Conservation (phyloP, 2,797 vertebrate genomes). For the Balearica regulorum region DNA sequence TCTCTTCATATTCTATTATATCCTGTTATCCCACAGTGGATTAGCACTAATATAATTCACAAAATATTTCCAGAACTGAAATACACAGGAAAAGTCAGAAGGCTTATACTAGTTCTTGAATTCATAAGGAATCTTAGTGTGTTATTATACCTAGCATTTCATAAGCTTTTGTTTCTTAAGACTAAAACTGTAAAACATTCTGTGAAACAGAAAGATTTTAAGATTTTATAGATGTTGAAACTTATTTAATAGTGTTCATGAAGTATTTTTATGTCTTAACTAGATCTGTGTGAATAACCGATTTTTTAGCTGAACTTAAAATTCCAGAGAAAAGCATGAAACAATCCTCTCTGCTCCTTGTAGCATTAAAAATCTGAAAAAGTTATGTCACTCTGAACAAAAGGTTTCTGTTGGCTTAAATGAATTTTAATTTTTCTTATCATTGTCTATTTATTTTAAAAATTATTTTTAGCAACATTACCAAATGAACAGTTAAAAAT, state of each 20-base stretch:
- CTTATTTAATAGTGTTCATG: neutral
- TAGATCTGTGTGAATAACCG: neutral
- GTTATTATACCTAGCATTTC: neutral
- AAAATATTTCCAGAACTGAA: conserved; percentile 13
- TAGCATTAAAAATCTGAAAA: neutral
- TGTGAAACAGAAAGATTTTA: neutral
- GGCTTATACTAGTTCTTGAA: neutral
- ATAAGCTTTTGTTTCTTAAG: neutral
- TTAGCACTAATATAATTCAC: conserved; percentile 2
- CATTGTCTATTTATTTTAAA: neutral
- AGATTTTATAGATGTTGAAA: neutral
- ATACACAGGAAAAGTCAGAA: neutral
- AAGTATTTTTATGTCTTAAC: neutral
- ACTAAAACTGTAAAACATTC: neutral
- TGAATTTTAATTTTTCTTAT: neutral
- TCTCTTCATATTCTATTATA: neutral
- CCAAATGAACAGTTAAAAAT: neutral
- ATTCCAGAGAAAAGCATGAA: neutral
- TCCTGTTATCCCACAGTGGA: neutral
- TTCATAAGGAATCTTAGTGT: neutral
- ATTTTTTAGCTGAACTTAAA: neutral
- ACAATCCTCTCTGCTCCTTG: neutral
- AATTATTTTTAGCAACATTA: neutral
- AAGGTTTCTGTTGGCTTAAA: neutral
- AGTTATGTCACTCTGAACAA: rapidly evolving